These are phyloP conservation scores for Sparus aurata DNA, from an alignment of 2,797 vertebrate genomes.

Conservation along the genomic window DNA sequence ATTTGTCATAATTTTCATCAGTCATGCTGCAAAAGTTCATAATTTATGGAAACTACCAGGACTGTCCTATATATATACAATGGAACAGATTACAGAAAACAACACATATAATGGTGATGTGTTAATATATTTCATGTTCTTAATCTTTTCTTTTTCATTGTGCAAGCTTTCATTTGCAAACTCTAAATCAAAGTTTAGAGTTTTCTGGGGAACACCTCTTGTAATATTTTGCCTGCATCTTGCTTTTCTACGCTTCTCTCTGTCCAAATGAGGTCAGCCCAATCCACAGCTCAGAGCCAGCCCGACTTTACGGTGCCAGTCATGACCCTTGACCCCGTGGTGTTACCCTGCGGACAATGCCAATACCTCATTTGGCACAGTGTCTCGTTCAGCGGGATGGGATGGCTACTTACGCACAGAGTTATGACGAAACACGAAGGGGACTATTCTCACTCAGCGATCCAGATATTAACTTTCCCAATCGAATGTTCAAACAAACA, in stretches of 20 bases:
- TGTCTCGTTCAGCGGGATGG: constrained; percentile 18
- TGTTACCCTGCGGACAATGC: constrained; percentile 56
- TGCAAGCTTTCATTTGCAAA: not conserved
- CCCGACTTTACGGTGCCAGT: constrained; percentile 64
- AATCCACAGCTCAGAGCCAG: constrained; percentile 46
- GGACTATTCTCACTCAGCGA: constrained; percentile 29
- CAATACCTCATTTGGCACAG: constrained; percentile 64
- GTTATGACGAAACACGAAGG: constrained; percentile 42
- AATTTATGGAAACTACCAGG: not conserved
- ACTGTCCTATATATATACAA: not conserved
- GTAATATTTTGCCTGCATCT: constrained; percentile 2
- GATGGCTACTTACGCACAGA: constrained; percentile 31
- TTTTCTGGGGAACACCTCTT: constrained; percentile 15
- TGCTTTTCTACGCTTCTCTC: constrained; percentile 20
- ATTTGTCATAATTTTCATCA: not conserved
- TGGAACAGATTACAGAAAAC: not conserved
- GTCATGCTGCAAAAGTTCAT: not conserved
- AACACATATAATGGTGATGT: not conserved
- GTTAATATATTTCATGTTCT: not conserved
- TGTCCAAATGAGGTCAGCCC: constrained; percentile 51
- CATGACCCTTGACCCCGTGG: constrained; percentile 57
- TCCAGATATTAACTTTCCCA: constrained; percentile 45
- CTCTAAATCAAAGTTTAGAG: not conserved
- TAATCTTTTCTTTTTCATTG: not conserved
- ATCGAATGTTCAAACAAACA: constrained; percentile 22